Percentiles rank a stretch among this genome's conserved stretches.
Evolutionary conservation across 37 sponge, comb jelly and placozoan genomes (phyloP).

Genomic region (Beroe forskalii): DNA sequence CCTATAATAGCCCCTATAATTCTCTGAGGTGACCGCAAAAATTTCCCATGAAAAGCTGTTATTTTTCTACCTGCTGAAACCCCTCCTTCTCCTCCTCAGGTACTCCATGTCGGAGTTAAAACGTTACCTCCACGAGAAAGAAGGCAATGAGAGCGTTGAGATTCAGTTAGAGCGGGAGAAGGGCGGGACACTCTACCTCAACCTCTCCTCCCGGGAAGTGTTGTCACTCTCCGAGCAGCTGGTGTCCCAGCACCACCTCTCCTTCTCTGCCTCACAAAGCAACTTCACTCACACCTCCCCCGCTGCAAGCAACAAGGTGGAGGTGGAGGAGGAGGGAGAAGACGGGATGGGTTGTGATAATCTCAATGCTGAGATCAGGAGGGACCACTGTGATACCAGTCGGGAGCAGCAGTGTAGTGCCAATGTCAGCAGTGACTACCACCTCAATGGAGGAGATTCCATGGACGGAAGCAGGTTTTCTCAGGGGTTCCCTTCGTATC

Average conservation of each 20-base stretch:
- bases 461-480: too few relatives aligned
- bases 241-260: not conserved
- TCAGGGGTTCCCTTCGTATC: not conserved
- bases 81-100: too few relatives aligned
- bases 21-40: too few relatives aligned
- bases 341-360: not conserved
- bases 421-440: too few relatives aligned
- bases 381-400: too few relatives aligned
- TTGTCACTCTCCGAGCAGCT: not conserved
- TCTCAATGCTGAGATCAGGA: not conserved
- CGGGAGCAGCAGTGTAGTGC: too few relatives aligned
- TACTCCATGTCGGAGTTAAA: not conserved
- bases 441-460: too few relatives aligned
- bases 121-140: constrained; percentile 22
- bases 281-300: too few relatives aligned
- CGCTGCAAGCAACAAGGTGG: not conserved
- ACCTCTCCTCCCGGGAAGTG: not conserved
- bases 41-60: too few relatives aligned
- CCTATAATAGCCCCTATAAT: too few relatives aligned
- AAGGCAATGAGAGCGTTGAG: not conserved
- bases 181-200: not conserved
- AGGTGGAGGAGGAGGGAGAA: not conserved
- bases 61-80: too few relatives aligned
- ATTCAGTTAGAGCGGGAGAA: not conserved
- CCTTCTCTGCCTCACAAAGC: not conserved